Base-by-base conservation (phyloP, 2,113 vertebrate species). In the Hyperopisus bebe region DNA sequence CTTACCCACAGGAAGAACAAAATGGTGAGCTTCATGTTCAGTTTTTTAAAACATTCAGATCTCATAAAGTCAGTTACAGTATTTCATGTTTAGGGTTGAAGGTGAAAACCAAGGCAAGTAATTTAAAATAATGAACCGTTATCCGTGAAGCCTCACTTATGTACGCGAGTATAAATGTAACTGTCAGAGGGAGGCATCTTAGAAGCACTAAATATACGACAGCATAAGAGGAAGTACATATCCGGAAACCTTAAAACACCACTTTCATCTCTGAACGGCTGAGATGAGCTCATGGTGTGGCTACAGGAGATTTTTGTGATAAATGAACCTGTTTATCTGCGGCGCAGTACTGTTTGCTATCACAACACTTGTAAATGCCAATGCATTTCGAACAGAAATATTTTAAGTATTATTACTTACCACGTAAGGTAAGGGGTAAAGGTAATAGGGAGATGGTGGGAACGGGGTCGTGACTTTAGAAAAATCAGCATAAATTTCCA, bases 401-500 rank as follows among this genome's bases (percentile, higher is more conserved):
- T 77, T 35, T 77, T 15, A 77, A 77, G n/a, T 80, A 80, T 10
- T 31, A 70, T 70, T 31, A 17, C 15, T 58, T 58, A 39, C 70
- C 70, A 77, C 15, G 9, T 31, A 80, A 42, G 13, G 74, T 42
- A 19, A 80, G 17, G 35, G 2, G 74, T 19, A 31, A 97, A 98
- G 97, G 97, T 96, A 96, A 93, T 97, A 96, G 93, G 95, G 92
- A 93, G 94, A 95, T 94, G 95, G 94, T 94, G 95, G 93, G 93
- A 94, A 94, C 93, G 91, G 94, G 95, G 94, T 94, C 91, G 95
- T 95, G 95, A 94, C 15, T 95, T 95, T 94, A 93, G 92, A 94
- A 93, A 94, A 94, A 84, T 1, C 27, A 1, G 24, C 1, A 86
- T 5, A 27, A 6, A 31, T 85, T 85, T 85, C 83, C 46, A 91